A percentile compares a stretch with the other conserved stretches of the same genome.
Evolutionary conservation across 2,888 invertebrate genomes (phyloP).

Genomic region (Drosophila recens): DNA sequence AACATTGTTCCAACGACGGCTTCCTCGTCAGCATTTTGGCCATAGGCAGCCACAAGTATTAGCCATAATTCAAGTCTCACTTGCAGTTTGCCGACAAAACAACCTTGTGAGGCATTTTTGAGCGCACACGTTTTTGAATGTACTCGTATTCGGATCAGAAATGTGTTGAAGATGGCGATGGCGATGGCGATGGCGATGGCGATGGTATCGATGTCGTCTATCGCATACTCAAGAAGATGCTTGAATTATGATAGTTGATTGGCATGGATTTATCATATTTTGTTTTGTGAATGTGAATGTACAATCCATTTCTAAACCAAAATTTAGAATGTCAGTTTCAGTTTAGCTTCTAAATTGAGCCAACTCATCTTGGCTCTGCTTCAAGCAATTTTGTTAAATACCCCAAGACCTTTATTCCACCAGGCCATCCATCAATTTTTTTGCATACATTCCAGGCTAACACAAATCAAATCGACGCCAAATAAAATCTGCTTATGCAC

Average conservation of each 20-base stretch:
- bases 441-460: constrained; percentile 34
- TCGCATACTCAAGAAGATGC: constrained; percentile 63
- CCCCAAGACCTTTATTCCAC: constrained; percentile 13
- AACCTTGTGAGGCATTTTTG: constrained; percentile 62
- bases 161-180: constrained; percentile 44
- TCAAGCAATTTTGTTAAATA: constrained; percentile 11
- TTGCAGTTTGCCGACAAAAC: constrained; percentile 42
- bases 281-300: constrained; percentile 35
- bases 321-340: constrained; percentile 42
- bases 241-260: constrained; percentile 73
- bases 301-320: constrained; percentile 43
- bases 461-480: constrained; percentile 33
- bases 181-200: constrained; percentile 48
- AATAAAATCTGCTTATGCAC: constrained; percentile 47
- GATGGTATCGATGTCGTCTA: constrained; percentile 60
- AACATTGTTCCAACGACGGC: constrained; percentile 42
- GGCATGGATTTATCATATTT: constrained; percentile 59
- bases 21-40: constrained; percentile 68
- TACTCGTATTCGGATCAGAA: constrained; percentile 25
- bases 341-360: constrained; percentile 2
- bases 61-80: constrained; percentile 41
- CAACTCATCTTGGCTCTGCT: constrained; percentile 16
- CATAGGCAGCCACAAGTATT: constrained; percentile 23
- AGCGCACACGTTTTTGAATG: constrained; percentile 59
- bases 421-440: constrained; percentile 5